Evolutionary conservation across 2,113 vertebrate species (phyloP).

Genomic region (Carollia perspicillata): DNA sequence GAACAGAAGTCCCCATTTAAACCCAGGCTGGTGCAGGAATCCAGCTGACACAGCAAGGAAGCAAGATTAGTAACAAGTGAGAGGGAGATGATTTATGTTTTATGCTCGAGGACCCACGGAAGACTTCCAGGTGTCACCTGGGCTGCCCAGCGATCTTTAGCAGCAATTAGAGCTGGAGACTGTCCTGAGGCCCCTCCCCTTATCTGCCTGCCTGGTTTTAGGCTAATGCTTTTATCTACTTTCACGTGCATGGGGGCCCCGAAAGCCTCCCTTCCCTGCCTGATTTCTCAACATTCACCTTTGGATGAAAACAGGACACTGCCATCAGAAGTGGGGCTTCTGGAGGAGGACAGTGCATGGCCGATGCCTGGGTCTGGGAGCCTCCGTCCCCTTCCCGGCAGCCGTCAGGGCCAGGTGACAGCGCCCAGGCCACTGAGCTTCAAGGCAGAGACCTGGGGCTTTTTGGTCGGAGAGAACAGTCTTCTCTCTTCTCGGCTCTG

Average conservation of each 20-base stretch:
- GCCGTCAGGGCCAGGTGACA: rapidly evolving
- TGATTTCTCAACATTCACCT: not conserved
- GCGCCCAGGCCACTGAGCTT: not conserved
- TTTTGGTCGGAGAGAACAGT: not conserved
- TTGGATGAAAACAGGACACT: not conserved
- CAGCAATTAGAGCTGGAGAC: constrained; percentile 69
- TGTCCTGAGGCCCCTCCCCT: not conserved
- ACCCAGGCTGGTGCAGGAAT: constrained; percentile 73
- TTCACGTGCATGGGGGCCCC: rapidly evolving
- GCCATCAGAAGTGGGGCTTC: not conserved
- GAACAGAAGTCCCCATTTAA: constrained; percentile 69
- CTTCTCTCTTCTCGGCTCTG: not conserved
- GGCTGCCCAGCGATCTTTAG: constrained; percentile 75
- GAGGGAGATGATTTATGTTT: constrained; percentile 79
- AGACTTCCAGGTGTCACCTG: constrained; percentile 78
- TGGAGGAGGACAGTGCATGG: not conserved
- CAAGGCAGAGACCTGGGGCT: not conserved
- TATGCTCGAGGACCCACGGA: constrained; percentile 69
- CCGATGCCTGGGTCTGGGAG: not conserved
- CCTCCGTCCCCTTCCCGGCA: not conserved
- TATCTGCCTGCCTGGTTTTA: not conserved
- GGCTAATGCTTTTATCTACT: not conserved
- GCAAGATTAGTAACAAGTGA: constrained; percentile 75
- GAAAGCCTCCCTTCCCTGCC: not conserved
- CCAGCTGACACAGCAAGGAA: constrained; percentile 78